Conservation (phyloP, 2,888 invertebrate species). For the Tenthredo scrophulariae region DNA sequence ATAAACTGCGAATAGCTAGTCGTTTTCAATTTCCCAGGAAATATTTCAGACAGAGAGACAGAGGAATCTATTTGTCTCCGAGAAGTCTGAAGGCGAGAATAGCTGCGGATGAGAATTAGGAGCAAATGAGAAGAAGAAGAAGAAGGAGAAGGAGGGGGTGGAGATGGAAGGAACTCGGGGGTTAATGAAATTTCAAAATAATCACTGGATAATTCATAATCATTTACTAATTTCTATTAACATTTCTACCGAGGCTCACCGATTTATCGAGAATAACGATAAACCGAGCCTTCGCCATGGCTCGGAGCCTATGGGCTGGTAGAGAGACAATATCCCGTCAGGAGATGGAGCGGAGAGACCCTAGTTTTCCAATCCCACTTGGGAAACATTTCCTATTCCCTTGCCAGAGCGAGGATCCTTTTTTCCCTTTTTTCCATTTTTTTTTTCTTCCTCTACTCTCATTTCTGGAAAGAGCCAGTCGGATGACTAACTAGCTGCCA, state of each 20-base stretch:
- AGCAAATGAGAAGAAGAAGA: neutral
- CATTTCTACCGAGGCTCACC: slow-evolving; percentile 56
- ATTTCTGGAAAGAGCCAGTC: neutral
- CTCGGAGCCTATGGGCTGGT: no score
- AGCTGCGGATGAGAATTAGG: neutral
- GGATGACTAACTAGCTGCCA: neutral
- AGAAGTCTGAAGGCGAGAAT: neutral
- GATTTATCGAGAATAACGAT: neutral
- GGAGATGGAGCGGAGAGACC: slow-evolving; percentile 72
- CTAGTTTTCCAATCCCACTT: slow-evolving; percentile 34
- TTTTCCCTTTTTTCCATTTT: neutral
- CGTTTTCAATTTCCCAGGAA: slow-evolving; percentile 29
- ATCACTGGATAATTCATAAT: slow-evolving; percentile 75
- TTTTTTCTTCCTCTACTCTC: neutral
- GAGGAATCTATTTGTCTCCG: neutral
- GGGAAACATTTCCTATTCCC: slow-evolving; percentile 26
- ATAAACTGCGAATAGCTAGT: slow-evolving; percentile 25
- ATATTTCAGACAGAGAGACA: slow-evolving; percentile 22
- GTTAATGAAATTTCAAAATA: slow-evolving; percentile 77
- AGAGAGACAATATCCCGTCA: slow-evolving; percentile 77
- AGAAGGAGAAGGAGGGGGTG: neutral
- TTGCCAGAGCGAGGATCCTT: neutral
- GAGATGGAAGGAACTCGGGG: neutral
- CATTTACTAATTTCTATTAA: slow-evolving; percentile 70
- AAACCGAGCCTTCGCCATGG: no score